These are phyloP conservation scores for Burhinus bistriatus DNA, from an alignment of 2,113 vertebrate genomes.

Conservation along the genomic window DNA sequence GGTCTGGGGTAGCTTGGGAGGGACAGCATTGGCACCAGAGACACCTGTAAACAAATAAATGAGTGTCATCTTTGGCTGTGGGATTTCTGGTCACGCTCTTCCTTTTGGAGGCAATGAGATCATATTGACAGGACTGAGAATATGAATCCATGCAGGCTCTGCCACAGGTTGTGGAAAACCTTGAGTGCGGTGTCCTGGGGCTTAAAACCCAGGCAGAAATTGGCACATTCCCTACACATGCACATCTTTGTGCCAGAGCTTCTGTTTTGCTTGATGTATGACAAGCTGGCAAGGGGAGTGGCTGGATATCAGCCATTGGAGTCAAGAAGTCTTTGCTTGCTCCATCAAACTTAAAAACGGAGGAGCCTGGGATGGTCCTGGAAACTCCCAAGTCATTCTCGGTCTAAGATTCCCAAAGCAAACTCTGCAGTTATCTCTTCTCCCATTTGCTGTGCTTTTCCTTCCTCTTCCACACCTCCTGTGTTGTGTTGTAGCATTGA, in stretches of 20 bases:
- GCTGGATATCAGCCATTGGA: neutral
- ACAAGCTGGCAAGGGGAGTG: neutral
- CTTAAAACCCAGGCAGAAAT: neutral
- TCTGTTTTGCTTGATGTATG: neutral
- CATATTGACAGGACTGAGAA: neutral
- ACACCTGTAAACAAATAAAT: neutral
- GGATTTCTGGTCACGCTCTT: neutral
- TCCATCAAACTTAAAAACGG: neutral
- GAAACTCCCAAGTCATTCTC: neutral
- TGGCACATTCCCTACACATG: rapidly evolving
- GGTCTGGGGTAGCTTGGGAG: neutral
- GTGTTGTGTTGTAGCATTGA: neutral
- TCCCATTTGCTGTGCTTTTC: neutral
- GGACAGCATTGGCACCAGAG: neutral
- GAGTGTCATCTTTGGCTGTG: neutral
- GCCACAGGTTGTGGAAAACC: neutral
- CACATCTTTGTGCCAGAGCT: neutral
- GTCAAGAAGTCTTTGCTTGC: neutral
- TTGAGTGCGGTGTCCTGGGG: neutral
- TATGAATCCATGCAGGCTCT: neutral
- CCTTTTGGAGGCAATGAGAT: neutral
- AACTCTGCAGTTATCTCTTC: neutral
- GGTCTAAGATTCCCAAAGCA: neutral
- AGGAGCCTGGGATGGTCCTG: neutral
- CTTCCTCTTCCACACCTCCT: neutral